These are phyloP conservation scores for Dolichopus griseipennis DNA, from an alignment of 2,888 invertebrate genomes.

Conservation along the genomic window DNA sequence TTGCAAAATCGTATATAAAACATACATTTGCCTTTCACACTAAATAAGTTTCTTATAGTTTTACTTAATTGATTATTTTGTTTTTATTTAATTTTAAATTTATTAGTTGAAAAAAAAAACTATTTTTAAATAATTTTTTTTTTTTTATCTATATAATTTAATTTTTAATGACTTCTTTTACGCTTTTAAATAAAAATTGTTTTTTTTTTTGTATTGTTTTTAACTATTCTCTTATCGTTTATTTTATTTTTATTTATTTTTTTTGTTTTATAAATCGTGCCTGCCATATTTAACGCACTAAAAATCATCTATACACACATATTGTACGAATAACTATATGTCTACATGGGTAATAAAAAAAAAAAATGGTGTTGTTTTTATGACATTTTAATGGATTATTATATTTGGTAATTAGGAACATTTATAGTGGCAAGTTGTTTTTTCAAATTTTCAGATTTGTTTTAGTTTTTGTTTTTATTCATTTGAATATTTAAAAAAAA, in stretches of 20 bases:
- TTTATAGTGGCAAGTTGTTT: background rate
- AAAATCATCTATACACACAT: background rate
- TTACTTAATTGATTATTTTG: background rate
- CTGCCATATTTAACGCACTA: background rate
- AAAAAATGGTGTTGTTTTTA: background rate
- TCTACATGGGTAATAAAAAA: background rate
- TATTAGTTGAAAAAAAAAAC: no score
- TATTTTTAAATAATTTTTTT: no score
- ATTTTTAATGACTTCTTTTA: conserved; percentile 1
- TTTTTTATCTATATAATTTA: background rate
- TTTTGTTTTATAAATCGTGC: background rate
- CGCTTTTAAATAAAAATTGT: background rate
- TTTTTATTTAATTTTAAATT: background rate
- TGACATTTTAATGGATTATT: conserved; percentile 6
- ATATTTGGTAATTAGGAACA: conserved; percentile 4
- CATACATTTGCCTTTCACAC: no score
- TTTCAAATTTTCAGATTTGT: background rate
- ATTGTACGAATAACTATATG: background rate
- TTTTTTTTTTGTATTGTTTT: background rate
- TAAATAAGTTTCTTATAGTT: background rate
- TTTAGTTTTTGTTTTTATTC: background rate
- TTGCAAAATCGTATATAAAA: no score
- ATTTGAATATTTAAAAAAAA: no score
- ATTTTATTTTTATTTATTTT: no score
- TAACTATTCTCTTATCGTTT: no score